Evolutionary conservation across 2,113 vertebrate genomes (phyloP).

Genomic region (Pogonocichla stellata): DNA sequence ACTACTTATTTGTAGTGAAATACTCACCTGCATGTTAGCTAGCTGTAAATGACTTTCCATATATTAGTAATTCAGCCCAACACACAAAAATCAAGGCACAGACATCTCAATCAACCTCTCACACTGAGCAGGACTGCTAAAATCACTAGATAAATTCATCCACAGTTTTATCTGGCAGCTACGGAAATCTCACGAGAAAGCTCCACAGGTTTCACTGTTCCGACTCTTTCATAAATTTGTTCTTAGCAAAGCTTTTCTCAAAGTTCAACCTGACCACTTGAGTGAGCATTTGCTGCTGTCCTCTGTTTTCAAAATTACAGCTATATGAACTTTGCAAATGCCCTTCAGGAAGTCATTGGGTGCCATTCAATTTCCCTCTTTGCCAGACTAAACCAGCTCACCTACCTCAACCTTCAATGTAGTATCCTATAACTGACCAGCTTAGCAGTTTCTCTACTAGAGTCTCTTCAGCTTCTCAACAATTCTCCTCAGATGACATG

Average conservation of each 20-base stretch:
- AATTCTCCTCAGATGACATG: not conserved
- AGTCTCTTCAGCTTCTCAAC: not conserved
- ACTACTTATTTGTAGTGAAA: not conserved
- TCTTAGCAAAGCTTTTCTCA: not conserved
- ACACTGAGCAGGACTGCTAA: not conserved
- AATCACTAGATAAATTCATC: not conserved
- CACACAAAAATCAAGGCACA: not conserved
- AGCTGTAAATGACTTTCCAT: not conserved
- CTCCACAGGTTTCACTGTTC: not conserved
- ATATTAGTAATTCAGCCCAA: not conserved
- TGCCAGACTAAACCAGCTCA: not conserved
- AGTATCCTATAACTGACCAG: not conserved
- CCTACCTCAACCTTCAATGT: not conserved
- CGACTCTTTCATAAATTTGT: too few relatives aligned
- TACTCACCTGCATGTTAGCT: not conserved
- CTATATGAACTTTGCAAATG: not conserved
- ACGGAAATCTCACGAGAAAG: not conserved
- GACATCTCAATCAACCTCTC: not conserved
- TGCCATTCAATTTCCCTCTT: not conserved
- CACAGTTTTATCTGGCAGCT: not conserved
- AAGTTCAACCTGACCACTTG: not conserved
- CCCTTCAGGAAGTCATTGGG: not conserved
- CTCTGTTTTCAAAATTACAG: not conserved
- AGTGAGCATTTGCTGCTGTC: not conserved
- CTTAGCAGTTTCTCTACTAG: not conserved